These are phyloP conservation scores for Caenorhabditis remanei DNA, from an alignment of 1,140 invertebrate species.

Conservation along the genomic window DNA sequence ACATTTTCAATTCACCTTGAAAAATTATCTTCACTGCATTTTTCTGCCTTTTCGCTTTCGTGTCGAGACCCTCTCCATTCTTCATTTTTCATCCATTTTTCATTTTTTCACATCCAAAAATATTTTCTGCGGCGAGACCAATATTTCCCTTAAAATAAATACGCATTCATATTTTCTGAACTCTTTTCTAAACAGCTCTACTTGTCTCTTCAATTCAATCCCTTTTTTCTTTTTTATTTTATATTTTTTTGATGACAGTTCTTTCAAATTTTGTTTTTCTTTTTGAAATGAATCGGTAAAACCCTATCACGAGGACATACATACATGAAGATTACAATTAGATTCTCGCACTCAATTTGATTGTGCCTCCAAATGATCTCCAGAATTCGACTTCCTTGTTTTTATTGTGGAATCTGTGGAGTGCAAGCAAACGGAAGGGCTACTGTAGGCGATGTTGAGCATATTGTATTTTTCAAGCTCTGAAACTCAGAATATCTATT, in stretches of 20 bases:
- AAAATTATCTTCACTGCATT: not conserved
- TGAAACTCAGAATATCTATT: no score
- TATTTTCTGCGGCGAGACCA: constrained; percentile 3
- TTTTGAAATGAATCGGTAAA: constrained; percentile 49
- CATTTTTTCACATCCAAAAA: not conserved
- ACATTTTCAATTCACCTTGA: no score
- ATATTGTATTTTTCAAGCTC: no score
- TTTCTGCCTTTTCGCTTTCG: constrained; percentile 26
- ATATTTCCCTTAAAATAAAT: not conserved
- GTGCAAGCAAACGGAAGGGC: no score
- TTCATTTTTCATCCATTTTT: not conserved
- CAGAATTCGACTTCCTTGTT: no score
- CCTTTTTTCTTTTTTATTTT: not conserved
- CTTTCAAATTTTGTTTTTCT: constrained; percentile 8
- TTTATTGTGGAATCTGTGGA: no score
- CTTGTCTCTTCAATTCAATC: constrained; percentile 43
- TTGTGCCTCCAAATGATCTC: no score
- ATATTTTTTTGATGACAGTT: not conserved
- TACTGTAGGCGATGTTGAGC: no score
- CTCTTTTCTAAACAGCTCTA: not conserved
- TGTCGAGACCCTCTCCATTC: not conserved
- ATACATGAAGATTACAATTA: no score
- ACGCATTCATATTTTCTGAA: not conserved
- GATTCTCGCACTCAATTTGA: no score
- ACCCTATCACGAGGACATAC: not conserved